Evolutionary conservation across 2,113 vertebrate species (phyloP).

Genomic region (Rhynchopsitta pachyrhyncha): DNA sequence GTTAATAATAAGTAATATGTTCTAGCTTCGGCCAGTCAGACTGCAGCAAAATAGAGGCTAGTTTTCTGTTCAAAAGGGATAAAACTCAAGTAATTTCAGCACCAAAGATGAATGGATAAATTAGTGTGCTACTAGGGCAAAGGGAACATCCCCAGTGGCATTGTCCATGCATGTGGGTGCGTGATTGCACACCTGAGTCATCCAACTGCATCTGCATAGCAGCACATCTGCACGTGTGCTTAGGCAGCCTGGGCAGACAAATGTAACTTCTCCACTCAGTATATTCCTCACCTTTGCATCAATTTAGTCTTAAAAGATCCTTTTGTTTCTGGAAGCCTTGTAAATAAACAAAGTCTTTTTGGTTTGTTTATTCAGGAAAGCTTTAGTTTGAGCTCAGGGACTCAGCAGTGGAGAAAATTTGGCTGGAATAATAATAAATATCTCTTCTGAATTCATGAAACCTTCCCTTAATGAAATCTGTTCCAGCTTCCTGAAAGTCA

Average conservation of each 20-base stretch:
- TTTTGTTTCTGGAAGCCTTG: conserved; percentile 7
- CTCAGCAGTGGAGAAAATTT: not conserved
- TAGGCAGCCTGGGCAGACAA: not conserved
- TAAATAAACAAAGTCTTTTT: conserved; percentile 36
- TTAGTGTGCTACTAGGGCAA: not conserved
- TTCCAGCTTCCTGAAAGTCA: not conserved
- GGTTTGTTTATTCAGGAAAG: conserved; percentile 14
- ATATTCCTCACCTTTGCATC: not conserved
- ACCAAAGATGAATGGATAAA: not conserved
- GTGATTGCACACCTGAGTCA: fast-evolving
- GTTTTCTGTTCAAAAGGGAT: not conserved
- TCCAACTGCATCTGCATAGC: fast-evolving
- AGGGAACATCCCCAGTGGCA: not conserved
- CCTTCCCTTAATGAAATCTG: conserved; percentile 5
- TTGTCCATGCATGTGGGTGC: fast-evolving
- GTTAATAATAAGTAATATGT: not conserved
- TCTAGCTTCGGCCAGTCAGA: not conserved
- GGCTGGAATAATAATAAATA: not conserved
- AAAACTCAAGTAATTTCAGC: not conserved
- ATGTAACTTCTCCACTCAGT: not conserved
- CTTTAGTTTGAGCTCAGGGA: not conserved
- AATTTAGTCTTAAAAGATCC: not conserved
- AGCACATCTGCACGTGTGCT: fast-evolving
- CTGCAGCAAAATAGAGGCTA: not conserved
- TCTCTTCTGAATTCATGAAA: not conserved